A percentile compares a stretch with the other conserved stretches of the same genome.
Conservation (phyloP, 2,113 vertebrate genomes). For the Craseonycteris thonglongyai region DNA sequence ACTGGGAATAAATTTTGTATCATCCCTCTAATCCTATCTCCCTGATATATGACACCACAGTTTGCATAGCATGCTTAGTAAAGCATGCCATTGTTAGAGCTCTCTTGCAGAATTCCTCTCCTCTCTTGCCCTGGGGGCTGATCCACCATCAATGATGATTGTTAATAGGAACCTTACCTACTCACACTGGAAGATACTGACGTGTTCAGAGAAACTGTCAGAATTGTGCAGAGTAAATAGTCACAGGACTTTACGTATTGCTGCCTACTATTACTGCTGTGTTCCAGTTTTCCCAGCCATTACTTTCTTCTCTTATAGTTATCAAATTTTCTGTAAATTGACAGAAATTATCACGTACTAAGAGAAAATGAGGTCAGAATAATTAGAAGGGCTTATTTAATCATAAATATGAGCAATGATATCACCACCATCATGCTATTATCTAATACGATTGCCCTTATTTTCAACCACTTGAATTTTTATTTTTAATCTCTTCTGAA, state of each 20-base stretch:
- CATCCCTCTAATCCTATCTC: neutral
- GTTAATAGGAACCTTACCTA: neutral
- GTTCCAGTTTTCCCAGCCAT: neutral
- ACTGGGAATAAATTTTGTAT: neutral
- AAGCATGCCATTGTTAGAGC: neutral
- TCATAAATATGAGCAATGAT: neutral
- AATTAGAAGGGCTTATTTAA: conserved; percentile 15
- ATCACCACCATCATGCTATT: conserved; percentile 54
- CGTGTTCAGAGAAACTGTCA: neutral
- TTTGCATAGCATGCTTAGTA: neutral
- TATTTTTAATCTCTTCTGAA: conserved; percentile 61
- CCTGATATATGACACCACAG: neutral
- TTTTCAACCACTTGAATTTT: conserved; percentile 58
- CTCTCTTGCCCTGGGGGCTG: neutral
- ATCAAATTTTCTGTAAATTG: conserved; percentile 57
- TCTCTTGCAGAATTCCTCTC: neutral
- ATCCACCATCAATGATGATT: neutral
- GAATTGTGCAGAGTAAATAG: neutral
- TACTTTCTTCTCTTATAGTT: conserved; percentile 25
- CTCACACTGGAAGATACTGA: neutral
- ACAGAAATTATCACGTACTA: conserved; percentile 12
- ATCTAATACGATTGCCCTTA: conserved; percentile 17
- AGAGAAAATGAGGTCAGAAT: conserved; percentile 68
- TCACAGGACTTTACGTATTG: neutral
- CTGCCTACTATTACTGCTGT: conserved; percentile 37